These are phyloP conservation scores for Calameuta filiformis DNA, from an alignment of 2,888 invertebrate species.

Conservation along the genomic window DNA sequence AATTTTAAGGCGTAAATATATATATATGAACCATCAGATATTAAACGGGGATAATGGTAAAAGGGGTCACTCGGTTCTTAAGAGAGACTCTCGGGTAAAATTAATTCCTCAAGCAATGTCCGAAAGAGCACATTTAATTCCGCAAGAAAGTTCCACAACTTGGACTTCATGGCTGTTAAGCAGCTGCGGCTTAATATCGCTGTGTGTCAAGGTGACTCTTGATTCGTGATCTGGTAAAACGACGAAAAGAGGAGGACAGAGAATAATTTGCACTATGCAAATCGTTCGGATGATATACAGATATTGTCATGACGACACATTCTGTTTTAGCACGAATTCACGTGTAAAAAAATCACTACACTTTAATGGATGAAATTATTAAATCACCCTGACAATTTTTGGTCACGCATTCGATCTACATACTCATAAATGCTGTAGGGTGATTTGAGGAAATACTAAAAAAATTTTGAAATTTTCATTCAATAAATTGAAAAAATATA, in stretches of 20 bases:
- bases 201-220: slow-evolving; percentile 1
- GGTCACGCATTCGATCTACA: background rate
- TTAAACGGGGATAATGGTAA: background rate
- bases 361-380: background rate
- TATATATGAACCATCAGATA: background rate
- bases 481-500: too few relatives aligned
- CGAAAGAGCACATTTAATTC: background rate
- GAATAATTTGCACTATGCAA: background rate
- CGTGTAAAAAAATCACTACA: background rate
- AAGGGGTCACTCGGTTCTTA: background rate
- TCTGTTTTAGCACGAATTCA: background rate
- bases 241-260: background rate
- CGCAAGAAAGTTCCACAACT: background rate
- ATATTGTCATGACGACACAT: background rate
- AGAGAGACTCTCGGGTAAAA: background rate
- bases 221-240: background rate
- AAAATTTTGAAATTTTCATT: background rate
- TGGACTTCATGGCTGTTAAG: background rate
- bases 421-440: background rate
- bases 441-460: background rate
- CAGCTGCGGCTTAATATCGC: background rate
- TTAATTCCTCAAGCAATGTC: background rate
- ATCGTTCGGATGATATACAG: background rate
- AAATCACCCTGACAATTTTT: background rate
- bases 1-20: background rate